Evolutionary conservation across 2,113 vertebrate genomes (phyloP).

Genomic region (Coptodon rendalli): DNA sequence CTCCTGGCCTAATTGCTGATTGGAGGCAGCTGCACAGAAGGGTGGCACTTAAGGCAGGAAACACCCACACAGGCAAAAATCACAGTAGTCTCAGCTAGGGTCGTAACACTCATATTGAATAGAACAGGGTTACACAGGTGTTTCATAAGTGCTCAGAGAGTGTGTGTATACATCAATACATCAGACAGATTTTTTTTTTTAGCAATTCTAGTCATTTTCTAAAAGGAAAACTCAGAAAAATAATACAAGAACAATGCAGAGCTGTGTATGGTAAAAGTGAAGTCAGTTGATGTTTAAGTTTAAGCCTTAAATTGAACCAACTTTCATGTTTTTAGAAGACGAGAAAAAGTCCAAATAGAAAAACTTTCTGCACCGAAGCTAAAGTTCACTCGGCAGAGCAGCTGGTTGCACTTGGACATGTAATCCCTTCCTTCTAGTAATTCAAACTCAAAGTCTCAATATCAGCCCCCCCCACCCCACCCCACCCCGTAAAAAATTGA

Average conservation of each 20-base stretch:
- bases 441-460: neutral
- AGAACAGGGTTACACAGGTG: neutral
- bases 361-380: neutral
- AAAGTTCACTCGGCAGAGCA: neutral
- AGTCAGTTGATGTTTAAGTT: neutral
- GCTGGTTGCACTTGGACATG: neutral
- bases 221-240: neutral
- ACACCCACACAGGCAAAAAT: neutral
- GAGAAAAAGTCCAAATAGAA: neutral
- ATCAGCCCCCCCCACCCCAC: neutral
- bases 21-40: neutral
- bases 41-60: neutral
- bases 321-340: neutral
- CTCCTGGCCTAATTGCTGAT: neutral
- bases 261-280: neutral
- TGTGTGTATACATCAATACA: neutral
- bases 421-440: neutral
- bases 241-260: neutral
- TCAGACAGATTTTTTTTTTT: neutral
- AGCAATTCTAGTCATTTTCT: neutral
- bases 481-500: neutral
- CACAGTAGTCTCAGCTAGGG: neutral
- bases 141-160: neutral
- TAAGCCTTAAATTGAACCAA: neutral
- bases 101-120: neutral